phyloP scores from a whole-genome alignment of 2,113 vertebrate species.

The Labrus mixtus region DNA sequence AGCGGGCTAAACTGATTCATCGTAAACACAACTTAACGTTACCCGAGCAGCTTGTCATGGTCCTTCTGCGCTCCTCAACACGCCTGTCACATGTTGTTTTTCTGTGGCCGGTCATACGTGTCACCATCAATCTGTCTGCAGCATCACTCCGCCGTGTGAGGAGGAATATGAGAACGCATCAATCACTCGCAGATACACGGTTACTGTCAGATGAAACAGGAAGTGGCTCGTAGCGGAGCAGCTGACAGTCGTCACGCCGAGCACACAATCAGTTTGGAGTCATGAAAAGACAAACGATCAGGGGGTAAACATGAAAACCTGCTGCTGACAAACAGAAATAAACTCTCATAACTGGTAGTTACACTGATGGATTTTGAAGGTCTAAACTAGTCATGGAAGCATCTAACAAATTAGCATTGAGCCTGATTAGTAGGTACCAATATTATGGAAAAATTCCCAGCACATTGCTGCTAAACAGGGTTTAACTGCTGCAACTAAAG shows the following conservation, averaged over 20 bases:
- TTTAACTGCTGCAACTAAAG: no score
- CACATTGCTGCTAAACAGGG: no score
- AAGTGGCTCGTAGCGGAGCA: slow-evolving; percentile 26
- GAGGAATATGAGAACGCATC: slow-evolving; percentile 36
- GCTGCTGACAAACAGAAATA: slow-evolving; percentile 35
- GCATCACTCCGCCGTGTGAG: slow-evolving; percentile 26
- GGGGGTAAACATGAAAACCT: slow-evolving; percentile 36
- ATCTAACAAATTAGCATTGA: no score
- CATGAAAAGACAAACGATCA: slow-evolving; percentile 36
- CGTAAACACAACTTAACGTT: neutral
- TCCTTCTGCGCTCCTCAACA: slow-evolving; percentile 7
- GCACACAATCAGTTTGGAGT: slow-evolving; percentile 14
- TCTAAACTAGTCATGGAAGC: neutral
- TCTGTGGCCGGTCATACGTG: slow-evolving; percentile 40
- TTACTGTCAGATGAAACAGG: slow-evolving; percentile 45
- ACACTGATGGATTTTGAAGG: neutral
- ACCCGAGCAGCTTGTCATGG: slow-evolving; percentile 17
- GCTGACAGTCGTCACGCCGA: slow-evolving; percentile 31
- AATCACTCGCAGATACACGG: slow-evolving; percentile 36
- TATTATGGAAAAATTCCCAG: no score
- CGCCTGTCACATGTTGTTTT: slow-evolving; percentile 57
- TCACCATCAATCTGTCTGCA: slow-evolving; percentile 61
- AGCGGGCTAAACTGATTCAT: neutral
- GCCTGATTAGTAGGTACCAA: no score
- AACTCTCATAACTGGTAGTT: slow-evolving; percentile 6